Evolutionary conservation across 1,140 invertebrate species (phyloP), one percentile per base, ranked within the genome.

Genomic region (Bombus balteatus): DNA sequence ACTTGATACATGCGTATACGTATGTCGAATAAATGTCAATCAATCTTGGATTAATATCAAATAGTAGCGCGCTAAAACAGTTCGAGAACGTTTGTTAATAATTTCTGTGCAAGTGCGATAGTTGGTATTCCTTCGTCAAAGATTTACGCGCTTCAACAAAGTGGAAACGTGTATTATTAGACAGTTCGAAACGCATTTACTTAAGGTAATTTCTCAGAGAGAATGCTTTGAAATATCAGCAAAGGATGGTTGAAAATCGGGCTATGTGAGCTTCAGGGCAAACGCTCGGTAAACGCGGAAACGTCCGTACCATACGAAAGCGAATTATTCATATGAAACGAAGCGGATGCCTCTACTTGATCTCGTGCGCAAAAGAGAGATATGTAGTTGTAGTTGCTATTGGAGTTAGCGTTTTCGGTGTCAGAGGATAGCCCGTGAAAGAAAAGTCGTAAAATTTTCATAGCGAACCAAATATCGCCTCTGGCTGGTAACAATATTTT

Each of bases 301-400:
- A 84, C 75, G 78, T 66, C 65, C 57, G 65, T 41, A 53, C 82
- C 28, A 37, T 78, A 77, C 62, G 73, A 77, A 41, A 59, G 41
- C 57, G 81, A 83, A 83, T 83, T 83, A 83, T 83, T 83, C 59
- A 68, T 83, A 66, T 32, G 34, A 76, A 83, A 76, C 41, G 81
- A 68, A 53, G 25, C 59, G 25, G 34, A 41, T 41, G 73, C 72
- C 32, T 47, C 59, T 37, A 32, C 39, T 81, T 28, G 32, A 47
- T 53, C 79, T 47, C 62, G 13, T 18, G 13, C 5, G 71, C 1
- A 43, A 57, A 18, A 57, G 47, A 57, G 47, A 73, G 68, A 0
- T 28, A 15, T 2, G 41, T 32, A 18, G 71, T 9, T 32, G 41
- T n/a, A 18, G 39, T 43, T 43, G 39, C 28, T 15, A 9, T 18